These are phyloP conservation scores for Nyctereutes procyonoides DNA, from an alignment of 2,113 vertebrate genomes.

Conservation along the genomic window DNA sequence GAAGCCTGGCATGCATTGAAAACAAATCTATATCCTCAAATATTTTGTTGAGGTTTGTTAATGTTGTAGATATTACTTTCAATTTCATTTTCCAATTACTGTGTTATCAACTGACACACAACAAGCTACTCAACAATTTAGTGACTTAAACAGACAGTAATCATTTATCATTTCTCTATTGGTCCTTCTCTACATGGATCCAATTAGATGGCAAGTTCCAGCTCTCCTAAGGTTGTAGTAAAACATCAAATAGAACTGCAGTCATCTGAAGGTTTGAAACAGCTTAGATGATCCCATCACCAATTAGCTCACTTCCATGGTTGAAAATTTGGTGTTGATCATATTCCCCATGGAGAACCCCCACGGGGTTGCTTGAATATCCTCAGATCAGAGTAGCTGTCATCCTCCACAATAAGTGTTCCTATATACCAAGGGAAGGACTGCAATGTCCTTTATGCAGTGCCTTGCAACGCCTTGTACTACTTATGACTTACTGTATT, in stretches of 20 bases:
- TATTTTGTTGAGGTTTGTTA: not conserved
- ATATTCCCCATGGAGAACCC: not conserved
- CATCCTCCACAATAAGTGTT: not conserved
- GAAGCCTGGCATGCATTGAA: not conserved
- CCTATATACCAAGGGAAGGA: not conserved
- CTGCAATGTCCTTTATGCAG: not conserved
- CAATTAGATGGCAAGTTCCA: not conserved
- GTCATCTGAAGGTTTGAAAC: not conserved
- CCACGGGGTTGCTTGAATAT: not conserved
- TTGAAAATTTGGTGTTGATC: not conserved
- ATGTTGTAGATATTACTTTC: not conserved
- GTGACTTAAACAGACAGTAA: not conserved
- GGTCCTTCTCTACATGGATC: not conserved
- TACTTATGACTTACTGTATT: not conserved
- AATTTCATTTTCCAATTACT: not conserved
- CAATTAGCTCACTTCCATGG: not conserved
- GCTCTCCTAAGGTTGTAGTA: not conserved
- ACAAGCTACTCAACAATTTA: not conserved
- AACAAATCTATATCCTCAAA: not conserved
- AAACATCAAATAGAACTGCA: not conserved
- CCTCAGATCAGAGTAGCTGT: not conserved
- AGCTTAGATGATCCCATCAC: not conserved
- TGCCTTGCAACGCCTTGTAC: not conserved
- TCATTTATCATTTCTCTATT: not conserved
- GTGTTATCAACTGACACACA: not conserved